Conservation (phyloP, 1,140 invertebrate genomes). For the Uloborus diversus region DNA sequence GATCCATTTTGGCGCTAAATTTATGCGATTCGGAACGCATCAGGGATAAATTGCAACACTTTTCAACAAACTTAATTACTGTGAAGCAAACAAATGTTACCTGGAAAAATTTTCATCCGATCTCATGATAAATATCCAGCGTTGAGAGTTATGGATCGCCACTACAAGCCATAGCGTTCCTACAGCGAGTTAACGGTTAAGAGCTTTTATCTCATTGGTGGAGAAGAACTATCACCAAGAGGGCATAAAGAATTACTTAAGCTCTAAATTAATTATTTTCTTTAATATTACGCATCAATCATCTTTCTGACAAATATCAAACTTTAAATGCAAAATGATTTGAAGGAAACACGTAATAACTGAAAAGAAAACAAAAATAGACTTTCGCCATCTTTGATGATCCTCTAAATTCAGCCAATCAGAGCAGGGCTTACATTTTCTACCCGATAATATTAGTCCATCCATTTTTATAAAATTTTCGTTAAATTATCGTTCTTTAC, state of each 20-base stretch:
- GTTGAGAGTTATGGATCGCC: not conserved
- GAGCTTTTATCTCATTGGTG: slow-evolving; percentile 46
- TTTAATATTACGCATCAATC: not conserved
- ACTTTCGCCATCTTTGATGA: slow-evolving; percentile 48
- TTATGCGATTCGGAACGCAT: not conserved
- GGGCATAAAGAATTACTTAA: not conserved
- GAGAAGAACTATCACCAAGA: not conserved
- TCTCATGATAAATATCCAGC: not conserved
- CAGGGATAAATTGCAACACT: not conserved
- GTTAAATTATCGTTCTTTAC: no score
- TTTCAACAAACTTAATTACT: not conserved
- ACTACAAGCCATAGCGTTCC: slow-evolving; percentile 35
- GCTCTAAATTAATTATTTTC: not conserved
- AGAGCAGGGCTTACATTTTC: no score
- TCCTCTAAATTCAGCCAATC: slow-evolving; percentile 31
- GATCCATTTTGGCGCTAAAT: not conserved
- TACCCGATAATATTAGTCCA: no score
- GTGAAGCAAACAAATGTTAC: not conserved
- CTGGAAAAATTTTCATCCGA: not conserved
- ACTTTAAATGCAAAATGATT: not conserved
- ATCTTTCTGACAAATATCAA: not conserved
- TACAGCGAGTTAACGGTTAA: slow-evolving; percentile 44
- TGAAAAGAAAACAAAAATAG: slow-evolving; percentile 38
- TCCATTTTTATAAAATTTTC: no score
- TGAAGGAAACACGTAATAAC: not conserved